A percentile compares a stretch with the other conserved stretches of the same genome.
Conservation (phyloP, 1,140 invertebrate genomes). For the Maconellicoccus hirsutus region DNA sequence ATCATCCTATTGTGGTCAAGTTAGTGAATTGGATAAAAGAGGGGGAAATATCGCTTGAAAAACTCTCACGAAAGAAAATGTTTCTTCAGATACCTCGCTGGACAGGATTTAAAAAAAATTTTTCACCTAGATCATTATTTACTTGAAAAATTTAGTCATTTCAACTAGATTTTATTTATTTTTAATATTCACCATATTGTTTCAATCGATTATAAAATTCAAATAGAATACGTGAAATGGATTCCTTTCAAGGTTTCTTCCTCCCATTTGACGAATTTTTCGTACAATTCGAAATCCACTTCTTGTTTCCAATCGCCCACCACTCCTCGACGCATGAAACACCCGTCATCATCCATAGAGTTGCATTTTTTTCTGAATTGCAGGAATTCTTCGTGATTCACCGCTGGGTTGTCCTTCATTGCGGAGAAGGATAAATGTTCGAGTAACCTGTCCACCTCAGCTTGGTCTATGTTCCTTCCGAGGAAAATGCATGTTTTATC, state of each 20-base stretch:
- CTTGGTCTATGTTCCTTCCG: conserved; percentile 47
- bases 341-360: conserved; percentile 39
- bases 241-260: conserved; percentile 39
- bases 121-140: too few relatives aligned
- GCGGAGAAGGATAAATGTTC: conserved; percentile 52
- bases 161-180: too few relatives aligned
- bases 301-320: conserved; percentile 75
- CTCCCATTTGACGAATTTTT: conserved; percentile 61
- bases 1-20: too few relatives aligned
- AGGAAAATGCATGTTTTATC: conserved; percentile 63
- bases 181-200: too few relatives aligned
- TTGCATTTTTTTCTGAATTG: too few relatives aligned
- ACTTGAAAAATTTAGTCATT: too few relatives aligned
- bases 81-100: too few relatives aligned
- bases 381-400: conserved; percentile 43
- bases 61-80: too few relatives aligned
- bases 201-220: too few relatives aligned
- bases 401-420: conserved; percentile 63
- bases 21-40: too few relatives aligned
- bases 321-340: conserved; percentile 69
- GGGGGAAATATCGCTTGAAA: too few relatives aligned
- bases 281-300: conserved; percentile 54
- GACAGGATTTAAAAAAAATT: too few relatives aligned
- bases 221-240: conserved; percentile 14
- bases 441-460: conserved; percentile 50